phyloP scores from a whole-genome alignment of 1,140 invertebrate genomes.

The Leucophenga varia region DNA sequence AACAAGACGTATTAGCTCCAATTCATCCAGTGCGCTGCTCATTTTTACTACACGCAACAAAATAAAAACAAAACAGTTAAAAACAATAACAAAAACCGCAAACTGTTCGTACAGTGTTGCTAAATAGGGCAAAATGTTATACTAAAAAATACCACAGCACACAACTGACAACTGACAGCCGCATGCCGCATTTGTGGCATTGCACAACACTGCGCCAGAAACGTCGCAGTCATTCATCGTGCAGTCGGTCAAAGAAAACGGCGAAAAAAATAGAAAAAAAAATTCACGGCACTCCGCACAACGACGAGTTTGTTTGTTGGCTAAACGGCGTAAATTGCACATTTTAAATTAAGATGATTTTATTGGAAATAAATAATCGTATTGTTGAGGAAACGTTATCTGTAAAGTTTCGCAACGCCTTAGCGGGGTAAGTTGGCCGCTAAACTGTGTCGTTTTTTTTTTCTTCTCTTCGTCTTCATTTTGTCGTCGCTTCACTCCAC shows the following conservation, averaged over 20 bases:
- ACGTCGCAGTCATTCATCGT: neutral
- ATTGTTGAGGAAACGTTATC: constrained; percentile 94
- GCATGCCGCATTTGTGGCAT: neutral
- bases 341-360: constrained; percentile 74
- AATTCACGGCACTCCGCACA: constrained; percentile 26
- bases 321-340: no score
- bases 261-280: constrained; percentile 29
- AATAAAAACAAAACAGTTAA: constrained; percentile 1
- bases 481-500: neutral
- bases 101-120: constrained; percentile 14
- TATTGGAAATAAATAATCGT: constrained; percentile 98
- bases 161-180: neutral
- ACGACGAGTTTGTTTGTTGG: constrained; percentile 9
- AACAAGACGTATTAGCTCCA: constrained; percentile 36
- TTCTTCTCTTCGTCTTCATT: constrained; percentile 3
- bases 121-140: constrained; percentile 5
- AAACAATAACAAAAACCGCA: no score
- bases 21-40: constrained; percentile 31
- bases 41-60: no score
- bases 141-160: no score
- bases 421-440: constrained; percentile 80
- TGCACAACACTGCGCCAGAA: no score
- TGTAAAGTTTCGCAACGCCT: constrained; percentile 92
- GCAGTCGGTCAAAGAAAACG: constrained; percentile 8
- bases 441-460: constrained; percentile 20